These are phyloP conservation scores for Macrosiphum euphorbiae DNA, from an alignment of 2,888 invertebrate species.

Conservation along the genomic window DNA sequence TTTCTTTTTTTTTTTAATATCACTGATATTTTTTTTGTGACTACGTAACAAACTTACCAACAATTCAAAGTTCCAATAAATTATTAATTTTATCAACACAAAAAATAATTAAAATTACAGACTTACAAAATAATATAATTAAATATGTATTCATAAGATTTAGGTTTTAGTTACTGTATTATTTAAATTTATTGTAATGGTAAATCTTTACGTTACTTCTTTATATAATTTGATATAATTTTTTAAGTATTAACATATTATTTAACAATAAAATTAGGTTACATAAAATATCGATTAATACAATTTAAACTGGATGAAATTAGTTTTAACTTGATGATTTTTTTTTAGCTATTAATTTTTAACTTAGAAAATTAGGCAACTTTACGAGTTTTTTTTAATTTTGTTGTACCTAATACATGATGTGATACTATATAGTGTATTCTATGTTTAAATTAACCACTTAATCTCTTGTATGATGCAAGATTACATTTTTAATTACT, in stretches of 20 bases:
- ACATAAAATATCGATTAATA: background rate
- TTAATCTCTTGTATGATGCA: background rate
- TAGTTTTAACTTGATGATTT: background rate
- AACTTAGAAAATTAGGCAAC: background rate
- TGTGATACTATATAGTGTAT: background rate
- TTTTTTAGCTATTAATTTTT: background rate
- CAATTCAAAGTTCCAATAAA: background rate
- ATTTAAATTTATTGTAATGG: background rate
- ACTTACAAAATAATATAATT: background rate
- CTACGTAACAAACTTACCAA: background rate
- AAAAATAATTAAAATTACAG: background rate
- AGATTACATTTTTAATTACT: background rate
- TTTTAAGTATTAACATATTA: background rate
- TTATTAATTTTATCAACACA: background rate
- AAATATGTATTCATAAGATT: background rate
- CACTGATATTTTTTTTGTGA: background rate
- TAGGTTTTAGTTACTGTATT: background rate
- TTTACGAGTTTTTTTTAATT: background rate
- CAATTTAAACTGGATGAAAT: background rate
- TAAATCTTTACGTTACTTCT: background rate
- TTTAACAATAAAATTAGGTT: background rate
- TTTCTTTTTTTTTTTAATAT: background rate
- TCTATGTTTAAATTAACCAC: background rate
- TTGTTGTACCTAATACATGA: background rate
- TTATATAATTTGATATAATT: background rate